Evolutionary conservation across 2,888 invertebrate genomes (phyloP).

Genomic region (Harpalus rufipes): DNA sequence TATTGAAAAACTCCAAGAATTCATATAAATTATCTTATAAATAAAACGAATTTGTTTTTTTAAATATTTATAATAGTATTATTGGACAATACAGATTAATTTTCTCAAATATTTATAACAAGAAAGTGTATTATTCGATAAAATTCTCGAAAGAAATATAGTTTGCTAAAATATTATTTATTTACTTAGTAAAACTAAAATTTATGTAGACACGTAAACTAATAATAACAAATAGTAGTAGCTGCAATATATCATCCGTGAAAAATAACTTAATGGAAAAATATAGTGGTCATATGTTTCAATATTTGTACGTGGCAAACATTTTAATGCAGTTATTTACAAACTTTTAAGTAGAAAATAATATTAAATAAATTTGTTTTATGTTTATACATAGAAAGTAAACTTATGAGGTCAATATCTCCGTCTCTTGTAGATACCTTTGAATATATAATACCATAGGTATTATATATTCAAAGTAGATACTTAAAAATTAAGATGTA

Average conservation of each 20-base stretch:
- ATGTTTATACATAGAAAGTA: neutral
- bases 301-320: neutral
- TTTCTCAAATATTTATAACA: neutral
- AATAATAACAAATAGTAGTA: conserved; percentile 21
- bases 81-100: neutral
- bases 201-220: conserved; percentile 15
- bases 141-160: conserved; percentile 24
- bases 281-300: neutral
- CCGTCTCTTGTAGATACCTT: neutral
- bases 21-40: conserved; percentile 27
- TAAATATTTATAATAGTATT: conserved; percentile 2
- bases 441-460: no score
- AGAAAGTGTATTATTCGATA: conserved; percentile 9
- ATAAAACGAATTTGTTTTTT: conserved; percentile 1
- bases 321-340: neutral
- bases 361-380: neutral
- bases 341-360: neutral
- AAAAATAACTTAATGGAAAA: conserved; percentile 25
- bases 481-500: neutral
- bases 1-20: conserved; percentile 22
- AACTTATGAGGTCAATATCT: neutral
- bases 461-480: no score
- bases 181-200: conserved; percentile 1
- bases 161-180: conserved; percentile 6
- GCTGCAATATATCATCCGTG: conserved; percentile 5